phyloP scores from a whole-genome alignment of 2,797 vertebrate genomes.

The Lepus townsendii region DNA sequence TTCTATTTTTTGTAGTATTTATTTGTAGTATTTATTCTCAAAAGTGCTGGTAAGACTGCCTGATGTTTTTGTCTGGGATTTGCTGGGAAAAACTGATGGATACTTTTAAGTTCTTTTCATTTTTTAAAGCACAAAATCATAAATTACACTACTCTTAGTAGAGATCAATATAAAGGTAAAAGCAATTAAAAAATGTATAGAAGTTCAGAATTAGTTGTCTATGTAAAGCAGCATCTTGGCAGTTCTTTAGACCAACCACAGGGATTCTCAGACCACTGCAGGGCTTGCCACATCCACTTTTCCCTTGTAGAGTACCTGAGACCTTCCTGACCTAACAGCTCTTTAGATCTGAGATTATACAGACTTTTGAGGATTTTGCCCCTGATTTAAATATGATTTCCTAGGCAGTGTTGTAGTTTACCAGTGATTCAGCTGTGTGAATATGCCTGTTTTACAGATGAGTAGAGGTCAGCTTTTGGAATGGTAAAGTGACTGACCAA shows the following conservation, averaged over 20 bases:
- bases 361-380: background rate
- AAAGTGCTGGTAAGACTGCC: background rate
- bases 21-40: conserved; percentile 44
- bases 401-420: background rate
- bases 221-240: background rate
- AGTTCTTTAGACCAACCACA: background rate
- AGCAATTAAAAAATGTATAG: background rate
- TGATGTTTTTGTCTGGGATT: conserved; percentile 20
- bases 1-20: background rate
- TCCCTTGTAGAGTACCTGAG: background rate
- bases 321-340: background rate
- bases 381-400: background rate
- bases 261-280: background rate
- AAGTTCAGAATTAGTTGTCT: conserved; percentile 16
- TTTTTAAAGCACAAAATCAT: background rate
- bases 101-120: conserved; percentile 36
- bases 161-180: background rate
- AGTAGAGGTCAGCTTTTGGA: background rate
- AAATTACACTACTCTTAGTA: background rate
- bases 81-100: background rate
- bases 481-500: background rate
- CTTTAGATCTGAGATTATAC: background rate
- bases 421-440: background rate
- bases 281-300: background rate
- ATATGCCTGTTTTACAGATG: conserved; percentile 1